A percentile compares a stretch with the other conserved stretches of the same genome.
Conservation (phyloP, 2,888 invertebrate genomes). For the Frankliniella fusca region DNA sequence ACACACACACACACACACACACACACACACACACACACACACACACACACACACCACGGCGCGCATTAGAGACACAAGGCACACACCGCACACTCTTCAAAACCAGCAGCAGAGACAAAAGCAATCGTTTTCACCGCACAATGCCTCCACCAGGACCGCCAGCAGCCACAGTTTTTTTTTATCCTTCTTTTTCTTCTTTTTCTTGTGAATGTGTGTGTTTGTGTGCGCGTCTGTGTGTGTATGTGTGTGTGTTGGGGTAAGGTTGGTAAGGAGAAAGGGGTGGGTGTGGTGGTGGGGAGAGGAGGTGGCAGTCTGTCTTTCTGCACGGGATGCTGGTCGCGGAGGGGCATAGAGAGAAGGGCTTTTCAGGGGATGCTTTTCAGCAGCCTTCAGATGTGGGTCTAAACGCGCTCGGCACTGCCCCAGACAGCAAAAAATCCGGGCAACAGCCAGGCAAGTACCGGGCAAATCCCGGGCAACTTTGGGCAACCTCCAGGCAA, state of each 20-base stretch:
- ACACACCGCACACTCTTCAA: conserved; percentile 17
- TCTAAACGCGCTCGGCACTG: too few relatives aligned
- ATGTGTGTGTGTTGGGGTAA: neutral
- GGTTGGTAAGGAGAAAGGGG: neutral
- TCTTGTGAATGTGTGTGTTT: neutral
- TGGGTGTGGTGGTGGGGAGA: neutral
- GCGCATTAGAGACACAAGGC: neutral
- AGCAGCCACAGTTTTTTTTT: too few relatives aligned
- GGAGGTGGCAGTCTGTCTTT: neutral
- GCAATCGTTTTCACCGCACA: conserved; percentile 22
- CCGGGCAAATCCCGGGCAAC: too few relatives aligned
- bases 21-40: neutral
- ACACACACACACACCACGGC: neutral
- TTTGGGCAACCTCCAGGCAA: too few relatives aligned
- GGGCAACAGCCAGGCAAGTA: too few relatives aligned
- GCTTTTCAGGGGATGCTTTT: too few relatives aligned
- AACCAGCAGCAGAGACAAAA: conserved; percentile 21
- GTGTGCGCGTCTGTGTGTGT: neutral
- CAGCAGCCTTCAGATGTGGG: too few relatives aligned
- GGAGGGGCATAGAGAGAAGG: too few relatives aligned
- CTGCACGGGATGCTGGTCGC: too few relatives aligned
- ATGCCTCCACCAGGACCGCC: neutral
- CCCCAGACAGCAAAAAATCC: too few relatives aligned
- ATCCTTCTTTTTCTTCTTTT: too few relatives aligned
- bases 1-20: neutral